Percentiles rank a stretch among this genome's conserved stretches.
phyloP scores from a whole-genome alignment of 2,888 invertebrate species.

The Aproaerema taeniolella region DNA sequence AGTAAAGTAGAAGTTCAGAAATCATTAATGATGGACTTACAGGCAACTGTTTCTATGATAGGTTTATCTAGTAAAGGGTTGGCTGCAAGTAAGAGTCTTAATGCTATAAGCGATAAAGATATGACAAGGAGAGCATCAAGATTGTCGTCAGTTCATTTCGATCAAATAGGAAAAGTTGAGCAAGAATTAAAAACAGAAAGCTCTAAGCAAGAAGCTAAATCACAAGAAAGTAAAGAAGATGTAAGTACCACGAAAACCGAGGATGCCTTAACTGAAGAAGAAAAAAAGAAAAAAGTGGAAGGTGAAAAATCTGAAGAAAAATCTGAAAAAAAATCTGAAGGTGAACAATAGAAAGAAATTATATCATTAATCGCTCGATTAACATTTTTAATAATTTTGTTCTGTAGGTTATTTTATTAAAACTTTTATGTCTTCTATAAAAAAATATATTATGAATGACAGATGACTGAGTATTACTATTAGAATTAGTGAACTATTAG shows the following conservation, averaged over 20 bases:
- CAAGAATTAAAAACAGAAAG: not conserved
- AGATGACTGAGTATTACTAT: too few species aligned
- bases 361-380: too few species aligned
- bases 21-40: slow-evolving; percentile 57
- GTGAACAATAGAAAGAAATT: slow-evolving; percentile 6
- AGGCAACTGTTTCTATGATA: too few species aligned
- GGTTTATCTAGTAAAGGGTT: slow-evolving; percentile 2
- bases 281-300: slow-evolving; percentile 18
- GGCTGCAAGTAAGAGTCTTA: slow-evolving; percentile 13
- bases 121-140: too few species aligned
- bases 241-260: slow-evolving; percentile 6
- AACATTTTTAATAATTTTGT: too few species aligned
- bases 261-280: slow-evolving; percentile 29
- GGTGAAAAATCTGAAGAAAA: slow-evolving; percentile 17
- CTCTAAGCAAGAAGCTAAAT: too few species aligned
- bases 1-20: slow-evolving; percentile 59
- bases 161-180: too few species aligned
- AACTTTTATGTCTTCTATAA: too few species aligned
- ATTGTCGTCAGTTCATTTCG: too few species aligned
- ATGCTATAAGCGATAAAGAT: slow-evolving; percentile 13
- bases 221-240: slow-evolving; percentile 1
- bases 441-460: too few species aligned
- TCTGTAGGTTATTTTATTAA: too few species aligned
- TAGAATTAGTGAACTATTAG: too few species aligned
- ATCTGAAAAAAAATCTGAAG: slow-evolving; percentile 16